phyloP scores from a whole-genome alignment of 1,140 invertebrate genomes.

The Pemphigus obesinymphae region DNA sequence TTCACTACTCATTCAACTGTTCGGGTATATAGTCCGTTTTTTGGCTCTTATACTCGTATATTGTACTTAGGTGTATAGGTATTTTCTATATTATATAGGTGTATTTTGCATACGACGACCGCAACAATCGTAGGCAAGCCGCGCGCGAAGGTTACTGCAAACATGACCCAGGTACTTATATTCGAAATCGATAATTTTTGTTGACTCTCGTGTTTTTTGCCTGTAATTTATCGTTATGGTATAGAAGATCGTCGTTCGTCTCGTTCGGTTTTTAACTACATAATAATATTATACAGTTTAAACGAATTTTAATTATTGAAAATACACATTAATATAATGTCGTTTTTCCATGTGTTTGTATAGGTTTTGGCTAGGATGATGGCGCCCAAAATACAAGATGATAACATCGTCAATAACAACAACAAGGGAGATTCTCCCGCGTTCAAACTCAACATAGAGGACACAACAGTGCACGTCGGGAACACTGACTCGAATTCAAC shows the following conservation, averaged over 20 bases:
- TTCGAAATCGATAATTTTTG: neutral
- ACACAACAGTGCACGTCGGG: conserved; percentile 22
- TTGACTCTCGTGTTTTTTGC: neutral
- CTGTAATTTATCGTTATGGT: neutral
- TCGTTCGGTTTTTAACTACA: neutral
- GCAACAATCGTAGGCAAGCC: neutral
- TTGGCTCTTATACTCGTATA: neutral
- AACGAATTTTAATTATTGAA: too few relatives aligned
- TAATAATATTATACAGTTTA: too few relatives aligned
- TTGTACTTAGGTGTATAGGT: neutral
- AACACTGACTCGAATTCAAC: conserved; percentile 44
- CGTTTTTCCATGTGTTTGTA: neutral
- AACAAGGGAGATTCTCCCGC: conserved; percentile 13
- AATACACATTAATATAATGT: too few relatives aligned
- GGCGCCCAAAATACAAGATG: conserved; percentile 45
- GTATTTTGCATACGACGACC: neutral
- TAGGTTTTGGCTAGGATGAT: conserved; percentile 45
- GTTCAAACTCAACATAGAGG: conserved; percentile 35
- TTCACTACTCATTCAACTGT: neutral
- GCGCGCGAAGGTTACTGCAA: neutral
- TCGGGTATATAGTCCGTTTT: neutral
- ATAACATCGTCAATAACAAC: conserved; percentile 38
- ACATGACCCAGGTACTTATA: neutral
- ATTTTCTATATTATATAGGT: too few relatives aligned
- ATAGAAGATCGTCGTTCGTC: neutral